Evolutionary conservation across 2,888 invertebrate species (phyloP), one percentile per base, ranked within the genome.

Genomic region (Cordilura impudica): DNA sequence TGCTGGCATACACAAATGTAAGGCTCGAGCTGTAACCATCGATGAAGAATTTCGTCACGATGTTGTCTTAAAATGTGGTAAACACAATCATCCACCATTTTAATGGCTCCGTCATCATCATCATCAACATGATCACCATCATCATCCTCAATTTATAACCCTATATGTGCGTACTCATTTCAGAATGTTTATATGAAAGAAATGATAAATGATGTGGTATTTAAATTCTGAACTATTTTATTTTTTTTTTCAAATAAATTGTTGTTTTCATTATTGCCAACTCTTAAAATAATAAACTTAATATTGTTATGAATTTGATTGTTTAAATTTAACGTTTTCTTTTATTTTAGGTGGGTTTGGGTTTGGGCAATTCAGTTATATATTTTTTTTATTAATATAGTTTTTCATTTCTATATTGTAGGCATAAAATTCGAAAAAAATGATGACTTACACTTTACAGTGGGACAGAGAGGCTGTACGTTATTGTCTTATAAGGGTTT

Each of bases 71-170:
- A 90, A 90, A 83, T 89, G 89, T 84, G 87, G 87, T 47, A 85
- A 87, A 58, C 90, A 90, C 83, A 90, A 90, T 83, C 90, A 90
- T 82, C 86, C 87, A 81, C 90, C 90, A 70, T 90, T 90, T 83
- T 90, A 88, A 85, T 35, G 18, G 18, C 26, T 45, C 43, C 5
- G n/a, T 43, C 1, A 53, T 26, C 16, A 4, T n/a, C 14, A 53
- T 14, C 31, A 54, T 39, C 21, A 19, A 19, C 54, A 56, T 56
- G 21, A 58, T 58, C 23, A 56, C 19, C 39, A 53, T 21, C 4
- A n/a, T 58, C 21, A n/a, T 23, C n/a, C 16, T 58, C 21, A 14
- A 23, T n/a, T n/a, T n/a, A n/a, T n/a, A n/a, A n/a, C n/a, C n/a
- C n/a, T n/a, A n/a, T n/a, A n/a, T n/a, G n/a, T n/a, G n/a, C n/a